phyloP scores from a whole-genome alignment of 2,113 vertebrate species.

The Urocynchramus pylzowi region DNA sequence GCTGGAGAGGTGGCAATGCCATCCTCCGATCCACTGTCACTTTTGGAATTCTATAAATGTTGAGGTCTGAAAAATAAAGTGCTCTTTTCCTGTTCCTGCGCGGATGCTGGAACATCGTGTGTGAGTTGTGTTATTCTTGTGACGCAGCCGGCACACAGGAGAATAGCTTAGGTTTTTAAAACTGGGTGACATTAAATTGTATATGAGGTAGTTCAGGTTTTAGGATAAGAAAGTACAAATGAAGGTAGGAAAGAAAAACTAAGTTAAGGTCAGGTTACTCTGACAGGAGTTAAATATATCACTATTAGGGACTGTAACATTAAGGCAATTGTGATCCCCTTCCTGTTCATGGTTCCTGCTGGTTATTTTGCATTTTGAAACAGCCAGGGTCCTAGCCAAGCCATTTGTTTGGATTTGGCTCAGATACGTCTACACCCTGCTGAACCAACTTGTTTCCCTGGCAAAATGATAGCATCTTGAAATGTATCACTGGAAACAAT shows the following conservation, averaged over 20 bases:
- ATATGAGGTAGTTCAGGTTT: not conserved
- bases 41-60: too few species aligned
- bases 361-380: not conserved
- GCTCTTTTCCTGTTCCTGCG: too few species aligned
- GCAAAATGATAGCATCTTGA: not conserved
- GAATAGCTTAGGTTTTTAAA: not conserved
- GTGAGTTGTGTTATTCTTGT: too few species aligned
- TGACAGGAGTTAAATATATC: not conserved
- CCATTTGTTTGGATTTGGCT: not conserved
- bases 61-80: too few species aligned
- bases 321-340: not conserved
- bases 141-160: too few species aligned
- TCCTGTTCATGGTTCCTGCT: not conserved
- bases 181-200: not conserved
- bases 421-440: not conserved
- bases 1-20: too few species aligned
- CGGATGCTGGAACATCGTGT: too few species aligned
- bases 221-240: not conserved
- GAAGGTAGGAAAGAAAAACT: not conserved
- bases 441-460: not conserved
- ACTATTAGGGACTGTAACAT: not conserved
- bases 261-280: not conserved
- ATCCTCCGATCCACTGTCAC: too few species aligned
- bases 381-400: not conserved
- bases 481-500: not conserved